Evolutionary conservation across 1,140 invertebrate species (phyloP).

Genomic region (Solen grandis): DNA sequence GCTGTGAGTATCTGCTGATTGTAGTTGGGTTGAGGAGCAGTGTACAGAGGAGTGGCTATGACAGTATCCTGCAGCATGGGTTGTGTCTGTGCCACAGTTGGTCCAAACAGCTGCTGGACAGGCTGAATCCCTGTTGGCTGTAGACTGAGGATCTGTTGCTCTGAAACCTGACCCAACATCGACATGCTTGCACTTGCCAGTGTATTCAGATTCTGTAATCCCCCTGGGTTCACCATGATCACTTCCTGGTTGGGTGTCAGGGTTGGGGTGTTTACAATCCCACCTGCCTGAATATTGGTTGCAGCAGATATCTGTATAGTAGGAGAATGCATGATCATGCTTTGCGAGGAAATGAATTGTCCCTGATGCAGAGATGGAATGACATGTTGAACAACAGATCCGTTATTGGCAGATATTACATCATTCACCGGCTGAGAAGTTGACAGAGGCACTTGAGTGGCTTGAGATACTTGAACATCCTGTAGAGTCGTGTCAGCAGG

Average conservation of each 20-base stretch:
- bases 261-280: background rate
- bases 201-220: slow-evolving; percentile 32
- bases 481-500: too few species aligned
- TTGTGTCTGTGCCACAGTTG: background rate
- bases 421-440: too few species aligned
- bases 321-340: too few species aligned
- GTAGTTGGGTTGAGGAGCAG: slow-evolving; percentile 5
- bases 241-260: background rate
- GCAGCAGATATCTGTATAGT: too few species aligned
- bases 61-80: slow-evolving; percentile 14
- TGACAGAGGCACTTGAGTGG: too few species aligned
- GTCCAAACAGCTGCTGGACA: slow-evolving; percentile 10
- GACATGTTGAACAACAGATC: too few species aligned
- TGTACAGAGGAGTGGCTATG: slow-evolving; percentile 18
- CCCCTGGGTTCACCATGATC: background rate
- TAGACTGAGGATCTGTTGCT: background rate
- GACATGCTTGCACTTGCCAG: slow-evolving; percentile 21
- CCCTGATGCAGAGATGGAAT: too few species aligned
- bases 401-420: too few species aligned
- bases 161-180: slow-evolving; percentile 11
- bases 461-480: too few species aligned
- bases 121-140: background rate
- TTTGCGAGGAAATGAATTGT: too few species aligned
- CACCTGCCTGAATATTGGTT: too few species aligned
- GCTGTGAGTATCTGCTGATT: too few species aligned